Base-by-base conservation (phyloP, 2,797 vertebrate genomes). In the Rhinatrema bivittatum region DNA sequence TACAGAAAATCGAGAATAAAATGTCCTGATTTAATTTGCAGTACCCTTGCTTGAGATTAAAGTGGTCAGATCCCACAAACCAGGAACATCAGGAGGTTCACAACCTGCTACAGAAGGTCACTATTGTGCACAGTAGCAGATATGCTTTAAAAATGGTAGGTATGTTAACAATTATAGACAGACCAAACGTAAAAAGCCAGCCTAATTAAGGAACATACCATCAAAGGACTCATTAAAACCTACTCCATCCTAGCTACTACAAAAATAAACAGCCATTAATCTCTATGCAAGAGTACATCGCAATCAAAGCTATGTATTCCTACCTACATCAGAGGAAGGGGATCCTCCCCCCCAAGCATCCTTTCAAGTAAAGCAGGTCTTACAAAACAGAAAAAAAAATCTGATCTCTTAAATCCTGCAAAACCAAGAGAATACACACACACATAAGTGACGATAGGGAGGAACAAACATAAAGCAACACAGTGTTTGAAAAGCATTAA, bases 171-270 rank as follows among this genome's bases (percentile, higher is more conserved):
- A 91, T 93, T 91, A 94, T 74, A 74, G 62, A 60, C 56, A 48
- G 63, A 53, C 63, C 31, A 41, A 32, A 35, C 63, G 47, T n/a
- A n/a, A 46, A 76, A 74, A 56, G 65, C 63, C 55, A 52, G 74
- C 70, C 68, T 78, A 52, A 65, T 77, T 75, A 85, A 77, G 63
- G 59, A 64, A 53, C 63, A 57, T 25, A 62, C 75, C 79, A 86
- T 89, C 84, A 90, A 81, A 87, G 74, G 62, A 55, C 76, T 87
- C 84, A 74, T 91, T 88, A 92, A 87, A 88, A 83, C 56, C 66
- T 76, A 82, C 85, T 84, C 76, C 72, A 78, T 63, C 2, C 44
- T 68, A 73, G 79, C 53, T 70, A 71, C 70, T 85, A 76, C 81
- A 82, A 82, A 91, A 93, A 90, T 71, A 89, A 86, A 88, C 70